A percentile compares a stretch with the other conserved stretches of the same genome.
Conservation (phyloP, 2,888 invertebrate species). For the Pristionchus fissidentatus region DNA sequence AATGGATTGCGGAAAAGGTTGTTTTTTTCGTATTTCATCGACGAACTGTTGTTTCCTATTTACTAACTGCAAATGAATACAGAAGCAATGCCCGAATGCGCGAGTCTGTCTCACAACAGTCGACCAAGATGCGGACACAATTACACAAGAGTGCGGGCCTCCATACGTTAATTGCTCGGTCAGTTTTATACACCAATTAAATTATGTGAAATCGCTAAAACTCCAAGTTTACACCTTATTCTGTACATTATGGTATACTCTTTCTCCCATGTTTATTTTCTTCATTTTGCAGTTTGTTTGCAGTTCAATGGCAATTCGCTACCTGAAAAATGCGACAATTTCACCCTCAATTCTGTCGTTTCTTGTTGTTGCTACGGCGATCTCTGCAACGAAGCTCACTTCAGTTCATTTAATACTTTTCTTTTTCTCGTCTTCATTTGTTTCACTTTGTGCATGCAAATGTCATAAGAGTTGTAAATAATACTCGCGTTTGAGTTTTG, state of each 20-base stretch:
- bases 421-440: not conserved
- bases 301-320: not conserved
- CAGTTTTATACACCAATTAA: too few relatives aligned
- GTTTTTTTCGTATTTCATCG: not conserved
- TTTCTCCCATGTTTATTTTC: too few relatives aligned
- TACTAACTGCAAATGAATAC: not conserved
- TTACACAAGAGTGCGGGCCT: not conserved
- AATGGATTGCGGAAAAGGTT: slow-evolving; percentile 24
- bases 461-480: not conserved
- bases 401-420: not conserved
- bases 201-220: too few relatives aligned
- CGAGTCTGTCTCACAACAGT: not conserved
- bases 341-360: not conserved
- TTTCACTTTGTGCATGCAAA: not conserved
- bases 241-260: too few relatives aligned
- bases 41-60: too few relatives aligned
- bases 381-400: not conserved
- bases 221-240: too few relatives aligned
- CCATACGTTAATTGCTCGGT: not conserved
- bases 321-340: not conserved
- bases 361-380: slow-evolving; percentile 2
- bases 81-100: not conserved
- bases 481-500: too few relatives aligned
- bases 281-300: not conserved
- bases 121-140: not conserved